Evolutionary conservation across 2,888 invertebrate species (phyloP), one percentile per base, ranked within the genome.

Genomic region (Euclidia mi): DNA sequence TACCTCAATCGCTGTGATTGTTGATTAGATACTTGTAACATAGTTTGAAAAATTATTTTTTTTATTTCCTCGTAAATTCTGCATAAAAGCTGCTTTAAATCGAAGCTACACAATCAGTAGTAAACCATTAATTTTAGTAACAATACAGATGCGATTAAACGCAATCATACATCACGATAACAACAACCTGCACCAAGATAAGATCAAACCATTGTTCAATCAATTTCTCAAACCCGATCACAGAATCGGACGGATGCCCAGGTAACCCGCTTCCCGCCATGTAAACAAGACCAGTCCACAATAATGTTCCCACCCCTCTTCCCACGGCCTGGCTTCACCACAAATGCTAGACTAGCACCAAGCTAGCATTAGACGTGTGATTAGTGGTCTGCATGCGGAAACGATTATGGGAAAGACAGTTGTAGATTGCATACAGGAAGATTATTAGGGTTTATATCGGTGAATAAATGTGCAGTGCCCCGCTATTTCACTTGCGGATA

Each of bases 241-340:
- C 12, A 43, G 25, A 29, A n/a, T n/a, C 32, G 3, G 18, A n/a
- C 31, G 28, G 37, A 2, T 44, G 28, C 7, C 44, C 57, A n/a
- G 37, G 6, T 61, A 61, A 65, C 68, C 65, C 18, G 56, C 40
- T 66, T 65, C 52, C 65, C 46, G 53, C 44, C 37, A 29, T 50
- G 58, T 46, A 50, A 65, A 63, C 62, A 45, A 70, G 50, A 49
- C 44, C 56, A 44, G 49, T 12, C 52, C 32, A 52, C 53, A 25
- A 3, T 20, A 25, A 56, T 52, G 53, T 65, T 71, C 59, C 56
- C 58, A 15, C 40, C 17, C 50, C 49, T 38, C 65, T 73, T 73
- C 73, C 58, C 75, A 73, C 73, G 73, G 53, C 42, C 50, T 44
- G 35, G 53, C 45, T 42, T 71, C 58, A 34, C 65, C 3, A 44